A percentile compares a stretch with the other conserved stretches of the same genome.
These are phyloP conservation scores for Rhinogobius similis DNA, from an alignment of 2,113 vertebrate species.

Conservation along the genomic window DNA sequence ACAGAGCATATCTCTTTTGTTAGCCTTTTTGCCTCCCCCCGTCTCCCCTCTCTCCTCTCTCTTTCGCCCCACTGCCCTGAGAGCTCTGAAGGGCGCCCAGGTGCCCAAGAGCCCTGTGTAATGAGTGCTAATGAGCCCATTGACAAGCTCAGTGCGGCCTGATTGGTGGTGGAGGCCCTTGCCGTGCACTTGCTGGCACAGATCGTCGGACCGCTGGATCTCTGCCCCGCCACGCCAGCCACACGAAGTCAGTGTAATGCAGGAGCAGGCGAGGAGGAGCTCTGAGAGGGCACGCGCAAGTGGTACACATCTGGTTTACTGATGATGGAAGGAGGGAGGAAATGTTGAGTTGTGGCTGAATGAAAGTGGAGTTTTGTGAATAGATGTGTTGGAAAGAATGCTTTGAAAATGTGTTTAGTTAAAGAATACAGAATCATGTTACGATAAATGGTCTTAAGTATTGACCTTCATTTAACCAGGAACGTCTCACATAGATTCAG, in stretches of 20 bases:
- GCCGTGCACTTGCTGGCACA: constrained; percentile 73
- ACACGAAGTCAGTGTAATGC: constrained; percentile 36
- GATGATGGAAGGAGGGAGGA: not conserved
- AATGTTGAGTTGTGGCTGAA: not conserved
- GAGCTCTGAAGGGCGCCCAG: constrained; percentile 78
- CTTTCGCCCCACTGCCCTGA: constrained; percentile 37
- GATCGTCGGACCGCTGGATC: constrained; percentile 57
- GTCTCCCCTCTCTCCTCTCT: not conserved
- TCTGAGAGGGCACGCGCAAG: constrained; percentile 28
- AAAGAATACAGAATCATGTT: too few relatives aligned
- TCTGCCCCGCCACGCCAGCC: constrained; percentile 55
- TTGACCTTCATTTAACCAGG: too few relatives aligned
- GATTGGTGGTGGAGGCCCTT: constrained; percentile 77
- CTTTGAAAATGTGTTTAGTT: too few relatives aligned
- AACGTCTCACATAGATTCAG: too few relatives aligned
- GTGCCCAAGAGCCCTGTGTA: constrained; percentile 77
- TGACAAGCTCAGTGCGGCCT: constrained; percentile 76
- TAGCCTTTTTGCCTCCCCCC: constrained; percentile 19
- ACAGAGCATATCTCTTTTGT: constrained; percentile 28
- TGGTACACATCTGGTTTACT: constrained; percentile 7
- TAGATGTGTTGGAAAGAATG: too few relatives aligned
- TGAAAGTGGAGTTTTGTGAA: not conserved
- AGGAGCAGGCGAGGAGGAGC: constrained; percentile 21
- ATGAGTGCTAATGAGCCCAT: constrained; percentile 81
- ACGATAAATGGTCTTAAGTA: too few relatives aligned